A percentile compares a stretch with the other conserved stretches of the same genome.
Conservation (phyloP, 2,797 vertebrate genomes). For the Molossus alvarezi region DNA sequence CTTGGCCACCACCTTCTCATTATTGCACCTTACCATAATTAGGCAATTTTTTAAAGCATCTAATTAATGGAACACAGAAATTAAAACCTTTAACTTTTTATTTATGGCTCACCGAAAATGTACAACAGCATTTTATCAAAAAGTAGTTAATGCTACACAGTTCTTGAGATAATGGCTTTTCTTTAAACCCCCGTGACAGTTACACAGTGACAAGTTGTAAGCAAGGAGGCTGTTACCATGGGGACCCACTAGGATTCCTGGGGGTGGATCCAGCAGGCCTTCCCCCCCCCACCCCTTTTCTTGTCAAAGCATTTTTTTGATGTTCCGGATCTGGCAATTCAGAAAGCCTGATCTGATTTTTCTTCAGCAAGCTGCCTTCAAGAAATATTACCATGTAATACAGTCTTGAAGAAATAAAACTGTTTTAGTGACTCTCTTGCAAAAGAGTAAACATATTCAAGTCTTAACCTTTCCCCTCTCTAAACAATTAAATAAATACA, state of each 20-base stretch:
- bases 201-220: constrained; percentile 81
- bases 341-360: constrained; percentile 71
- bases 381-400: constrained; percentile 37
- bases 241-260: constrained; percentile 78
- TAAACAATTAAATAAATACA: constrained; percentile 42
- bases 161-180: constrained; percentile 80
- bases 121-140: constrained; percentile 76
- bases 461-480: background rate
- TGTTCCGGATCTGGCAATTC: constrained; percentile 70
- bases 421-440: background rate
- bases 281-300: background rate
- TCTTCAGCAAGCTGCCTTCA: constrained; percentile 68
- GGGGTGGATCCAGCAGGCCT: constrained; percentile 69
- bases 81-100: constrained; percentile 81
- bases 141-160: constrained; percentile 73
- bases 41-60: constrained; percentile 76
- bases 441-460: constrained; percentile 48
- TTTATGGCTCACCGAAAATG: constrained; percentile 74
- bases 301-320: constrained; percentile 71
- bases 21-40: constrained; percentile 76
- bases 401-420: constrained; percentile 65
- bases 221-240: constrained; percentile 78
- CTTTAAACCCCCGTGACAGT: constrained; percentile 79
- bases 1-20: constrained; percentile 68
- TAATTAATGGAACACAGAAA: constrained; percentile 84